Evolutionary conservation across 2,888 invertebrate species (phyloP).

Genomic region (Odontocerum albicorne): DNA sequence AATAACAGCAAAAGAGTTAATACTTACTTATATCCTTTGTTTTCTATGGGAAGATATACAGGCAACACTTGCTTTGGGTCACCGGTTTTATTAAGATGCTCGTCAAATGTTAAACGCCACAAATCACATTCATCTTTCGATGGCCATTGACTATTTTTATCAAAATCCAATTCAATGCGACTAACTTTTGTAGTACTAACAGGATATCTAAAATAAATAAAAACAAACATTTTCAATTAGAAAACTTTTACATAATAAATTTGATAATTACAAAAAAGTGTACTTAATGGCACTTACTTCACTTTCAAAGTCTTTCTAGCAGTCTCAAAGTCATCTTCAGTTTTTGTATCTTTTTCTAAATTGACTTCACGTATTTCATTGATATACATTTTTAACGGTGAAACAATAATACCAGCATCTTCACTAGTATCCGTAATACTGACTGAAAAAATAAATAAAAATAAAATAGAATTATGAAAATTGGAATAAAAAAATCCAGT

Average conservation of each 20-base stretch:
- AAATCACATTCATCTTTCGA: conserved; percentile 53
- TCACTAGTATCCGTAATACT: not conserved
- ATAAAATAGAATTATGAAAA: no score
- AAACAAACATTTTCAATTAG: conserved; percentile 5
- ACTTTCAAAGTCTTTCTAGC: conserved; percentile 2
- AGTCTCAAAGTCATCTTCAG: not conserved
- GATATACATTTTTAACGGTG: conserved; percentile 6
- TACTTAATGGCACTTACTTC: conserved; percentile 12
- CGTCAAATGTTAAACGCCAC: conserved; percentile 47
- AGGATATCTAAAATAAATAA: conserved; percentile 31
- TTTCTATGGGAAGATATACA: conserved; percentile 73
- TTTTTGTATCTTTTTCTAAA: not conserved
- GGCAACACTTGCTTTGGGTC: conserved; percentile 58
- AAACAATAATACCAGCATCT: not conserved
- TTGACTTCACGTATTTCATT: not conserved
- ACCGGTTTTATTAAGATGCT: conserved; percentile 41
- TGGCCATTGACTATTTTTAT: conserved; percentile 58
- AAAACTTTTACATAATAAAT: no score
- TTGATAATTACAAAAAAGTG: no score
- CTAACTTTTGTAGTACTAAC: conserved; percentile 54
- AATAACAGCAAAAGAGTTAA: no score
- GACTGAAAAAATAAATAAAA: not conserved
- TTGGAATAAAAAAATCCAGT: not conserved
- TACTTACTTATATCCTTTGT: conserved; percentile 75
- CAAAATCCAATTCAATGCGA: conserved; percentile 55